These are phyloP conservation scores for Drosophila pachea DNA, from an alignment of 1,140 invertebrate genomes.

Conservation along the genomic window DNA sequence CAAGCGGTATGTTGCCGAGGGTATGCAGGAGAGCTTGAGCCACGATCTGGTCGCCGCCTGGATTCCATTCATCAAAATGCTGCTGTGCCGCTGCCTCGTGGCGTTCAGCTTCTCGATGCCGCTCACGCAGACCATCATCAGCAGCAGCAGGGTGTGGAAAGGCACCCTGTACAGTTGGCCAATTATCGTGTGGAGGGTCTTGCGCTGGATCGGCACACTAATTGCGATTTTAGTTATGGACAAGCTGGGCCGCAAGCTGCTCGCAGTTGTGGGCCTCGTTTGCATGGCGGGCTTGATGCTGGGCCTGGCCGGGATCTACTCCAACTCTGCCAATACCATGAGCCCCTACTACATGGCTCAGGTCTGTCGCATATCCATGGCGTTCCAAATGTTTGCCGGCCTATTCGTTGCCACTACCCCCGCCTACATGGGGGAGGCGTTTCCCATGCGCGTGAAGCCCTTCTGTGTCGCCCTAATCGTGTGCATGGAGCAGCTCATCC, in stretches of 20 bases:
- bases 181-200: conserved; percentile 36
- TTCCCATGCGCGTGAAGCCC: conserved; percentile 58
- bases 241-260: conserved; percentile 52
- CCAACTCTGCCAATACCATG: conserved; percentile 1
- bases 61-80: conserved; percentile 51
- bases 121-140: conserved; percentile 40
- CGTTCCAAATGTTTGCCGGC: conserved; percentile 61
- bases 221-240: conserved; percentile 42
- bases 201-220: conserved; percentile 49
- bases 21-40: conserved; percentile 13
- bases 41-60: conserved; percentile 38
- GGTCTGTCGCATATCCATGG: conserved; percentile 44
- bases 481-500: conserved; percentile 54
- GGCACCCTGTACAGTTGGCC: conserved; percentile 37
- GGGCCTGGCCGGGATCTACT: conserved; percentile 53
- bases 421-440: conserved; percentile 63
- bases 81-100: conserved; percentile 55
- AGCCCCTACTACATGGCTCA: conserved; percentile 38
- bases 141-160: conserved; percentile 22
- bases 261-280: conserved; percentile 45
- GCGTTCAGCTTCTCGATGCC: conserved; percentile 65
- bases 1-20: conserved; percentile 50
- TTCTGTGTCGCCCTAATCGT: conserved; percentile 52
- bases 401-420: conserved; percentile 55
- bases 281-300: conserved; percentile 58